phyloP scores from a whole-genome alignment of 2,888 invertebrate species.

The Cantharis rufa region DNA sequence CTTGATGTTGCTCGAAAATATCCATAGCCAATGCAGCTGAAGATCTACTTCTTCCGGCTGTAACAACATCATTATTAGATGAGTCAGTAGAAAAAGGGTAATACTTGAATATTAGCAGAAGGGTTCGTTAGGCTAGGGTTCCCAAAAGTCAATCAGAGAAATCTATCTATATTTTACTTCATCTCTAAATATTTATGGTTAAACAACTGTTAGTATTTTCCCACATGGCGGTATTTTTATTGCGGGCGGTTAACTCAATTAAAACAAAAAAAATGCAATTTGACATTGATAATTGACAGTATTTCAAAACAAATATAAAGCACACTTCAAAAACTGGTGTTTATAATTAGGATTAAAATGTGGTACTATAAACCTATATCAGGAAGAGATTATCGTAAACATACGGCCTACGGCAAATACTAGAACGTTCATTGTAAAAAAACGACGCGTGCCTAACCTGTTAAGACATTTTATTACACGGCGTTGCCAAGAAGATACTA shows the following conservation, averaged over 20 bases:
- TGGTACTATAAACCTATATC: neutral
- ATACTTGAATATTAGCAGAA: slow-evolving; percentile 35
- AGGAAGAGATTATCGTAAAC: neutral
- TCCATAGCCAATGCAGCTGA: slow-evolving; percentile 80
- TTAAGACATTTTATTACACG: slow-evolving; percentile 24
- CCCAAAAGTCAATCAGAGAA: neutral
- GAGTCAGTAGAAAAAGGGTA: slow-evolving; percentile 41
- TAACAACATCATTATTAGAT: slow-evolving; percentile 54
- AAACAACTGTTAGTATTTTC: slow-evolving; percentile 1
- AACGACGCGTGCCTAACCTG: slow-evolving; percentile 27
- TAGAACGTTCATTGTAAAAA: slow-evolving; percentile 26
- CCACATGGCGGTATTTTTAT: neutral
- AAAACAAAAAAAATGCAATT: neutral
- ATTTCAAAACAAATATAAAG: neutral
- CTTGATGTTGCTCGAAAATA: slow-evolving; percentile 94
- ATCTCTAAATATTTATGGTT: neutral
- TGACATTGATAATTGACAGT: neutral
- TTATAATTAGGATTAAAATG: neutral
- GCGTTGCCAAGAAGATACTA: slow-evolving; percentile 21
- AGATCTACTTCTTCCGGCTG: slow-evolving; percentile 74
- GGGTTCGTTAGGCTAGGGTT: slow-evolving; percentile 31
- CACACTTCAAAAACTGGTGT: neutral
- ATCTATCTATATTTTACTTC: neutral
- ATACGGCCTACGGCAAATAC: neutral
- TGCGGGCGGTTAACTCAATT: neutral